phyloP scores from a whole-genome alignment of 2,797 vertebrate genomes.

The Thaleichthys pacificus region DNA sequence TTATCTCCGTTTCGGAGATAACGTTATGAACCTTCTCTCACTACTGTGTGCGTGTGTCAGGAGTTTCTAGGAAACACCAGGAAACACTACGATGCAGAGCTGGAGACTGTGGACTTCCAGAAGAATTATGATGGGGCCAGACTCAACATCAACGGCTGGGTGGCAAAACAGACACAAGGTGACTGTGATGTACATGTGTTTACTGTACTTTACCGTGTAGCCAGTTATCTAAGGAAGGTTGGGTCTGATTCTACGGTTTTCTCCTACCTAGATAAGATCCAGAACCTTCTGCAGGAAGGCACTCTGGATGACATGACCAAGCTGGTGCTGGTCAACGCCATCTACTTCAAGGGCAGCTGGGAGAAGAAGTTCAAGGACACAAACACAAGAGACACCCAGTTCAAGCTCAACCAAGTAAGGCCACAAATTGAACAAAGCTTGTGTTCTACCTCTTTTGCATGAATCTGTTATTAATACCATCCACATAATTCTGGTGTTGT shows the following conservation, averaged over 20 bases:
- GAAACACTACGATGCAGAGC: constrained; percentile 76
- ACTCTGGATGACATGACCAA: constrained; percentile 40
- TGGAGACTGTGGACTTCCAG: constrained; percentile 81
- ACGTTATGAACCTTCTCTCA: too few species aligned
- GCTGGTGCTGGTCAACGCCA: constrained; percentile 74
- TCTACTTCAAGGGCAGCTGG: constrained; percentile 78
- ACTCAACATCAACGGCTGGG: constrained; percentile 85
- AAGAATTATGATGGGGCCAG: constrained; percentile 65
- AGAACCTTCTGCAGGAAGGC: constrained; percentile 52
- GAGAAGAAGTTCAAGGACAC: constrained; percentile 54
- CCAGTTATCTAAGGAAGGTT: too few species aligned
- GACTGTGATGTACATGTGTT: too few species aligned
- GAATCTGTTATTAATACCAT: not conserved
- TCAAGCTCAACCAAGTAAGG: constrained; percentile 69
- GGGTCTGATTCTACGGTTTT: not conserved
- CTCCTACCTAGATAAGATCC: constrained; percentile 66
- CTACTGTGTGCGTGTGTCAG: constrained; percentile 56
- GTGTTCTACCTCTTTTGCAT: not conserved
- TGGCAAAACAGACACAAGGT: constrained; percentile 84
- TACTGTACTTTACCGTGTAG: too few species aligned
- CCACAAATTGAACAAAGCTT: not conserved
- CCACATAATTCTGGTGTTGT: not conserved
- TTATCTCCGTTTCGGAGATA: too few species aligned
- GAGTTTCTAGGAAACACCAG: constrained; percentile 74
- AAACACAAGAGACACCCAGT: constrained; percentile 45